Base-by-base conservation (phyloP, 2,797 vertebrate genomes). In the Petrocephalus sullivani region DNA sequence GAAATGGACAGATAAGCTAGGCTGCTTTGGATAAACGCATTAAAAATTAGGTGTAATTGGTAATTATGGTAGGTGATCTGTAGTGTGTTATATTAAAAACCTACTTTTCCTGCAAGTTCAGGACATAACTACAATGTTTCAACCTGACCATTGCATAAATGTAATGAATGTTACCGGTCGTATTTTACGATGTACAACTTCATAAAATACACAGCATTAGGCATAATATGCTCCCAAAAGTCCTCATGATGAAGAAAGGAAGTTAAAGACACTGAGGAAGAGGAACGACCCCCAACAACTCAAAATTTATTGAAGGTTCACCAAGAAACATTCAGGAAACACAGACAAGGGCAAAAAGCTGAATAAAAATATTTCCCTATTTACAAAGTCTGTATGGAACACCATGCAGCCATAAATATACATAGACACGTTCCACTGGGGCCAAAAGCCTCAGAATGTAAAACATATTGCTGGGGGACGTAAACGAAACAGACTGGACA, bases 341-440 rank as follows among this genome's bases (percentile, higher is more conserved):
- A 95, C 95, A 96, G 94, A 95, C 92, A 91, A 94, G 93, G 92
- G 94, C 95, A 95, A 95, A 96, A 95, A 94, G 94, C 95, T 94
- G 95, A 97, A 97, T 96, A 96, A 96, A 97, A 97, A 95, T 93
- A 94, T 92, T 86, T 91, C 92, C 91, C 94, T 95, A 96, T 98
- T 96, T 99, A 98, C 97, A 98, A 95, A 96, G 94, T 96, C 92
- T 92, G 92, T 95, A 96, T 94, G 93, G 93, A 92, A 94, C 92
- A 89, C 93, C 96, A 97, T 97, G 97, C 97, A 96, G 93, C 95
- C 95, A 94, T 95, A 96, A 94, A 96, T 94, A 95, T 94, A 94
- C 94, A 95, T 92, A 60, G 16, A 86, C 37, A 86, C 2, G 2
- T 60, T 60, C 56, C 56, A 86, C 56, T 41, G 21, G 33, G 93